Base-by-base conservation (phyloP, 2,888 invertebrate species). In the Strigamia crassipes region DNA sequence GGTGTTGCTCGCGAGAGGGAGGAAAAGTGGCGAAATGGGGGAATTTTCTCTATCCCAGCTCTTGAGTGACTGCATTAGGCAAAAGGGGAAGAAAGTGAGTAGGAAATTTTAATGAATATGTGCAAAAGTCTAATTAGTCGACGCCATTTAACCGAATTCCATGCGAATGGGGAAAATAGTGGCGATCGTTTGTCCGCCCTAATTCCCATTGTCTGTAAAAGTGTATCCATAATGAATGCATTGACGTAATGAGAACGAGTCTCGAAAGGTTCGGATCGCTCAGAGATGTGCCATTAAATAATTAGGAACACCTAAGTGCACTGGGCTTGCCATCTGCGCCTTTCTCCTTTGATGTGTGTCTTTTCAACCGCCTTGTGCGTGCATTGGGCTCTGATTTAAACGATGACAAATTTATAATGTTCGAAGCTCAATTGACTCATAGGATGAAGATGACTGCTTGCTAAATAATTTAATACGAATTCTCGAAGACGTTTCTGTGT, bases 41-140 rank as follows among this genome's bases (percentile, higher is more conserved):
- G 15, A 23, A 34, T 9, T 77, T 77, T 77, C n/a, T 56, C 56
- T 18, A 56, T 56, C 56, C 56, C 56, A 18, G 18, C 56, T 46
- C 46, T 42, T 56, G 56, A 56, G 15, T 56, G 56, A 56, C 56
- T 56, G 56, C 56, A 56, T 56, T 56, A 56, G 56, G 56, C 56
- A 56, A 56, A 56, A 56, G 18, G 46, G 18, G 56, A 56, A 56
- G 56, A 56, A 56, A 56, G n/a, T 56, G 56, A 12, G 56, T 56
- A 56, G 56, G 56, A 56, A 56, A 56, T 56, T 56, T 56, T 56
- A 56, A 56, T 56, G 56, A 56, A 56, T 56, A 56, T 56, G 56
- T 56, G 56, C 56, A 56, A 18, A 56, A 56, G 21, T 56, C 56
- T 56, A 56, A 56, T 56, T 56, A 56, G 56, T 56, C 56, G 56